Evolutionary conservation across 1,140 invertebrate genomes (phyloP).

Genomic region (Aphis craccivora): DNA sequence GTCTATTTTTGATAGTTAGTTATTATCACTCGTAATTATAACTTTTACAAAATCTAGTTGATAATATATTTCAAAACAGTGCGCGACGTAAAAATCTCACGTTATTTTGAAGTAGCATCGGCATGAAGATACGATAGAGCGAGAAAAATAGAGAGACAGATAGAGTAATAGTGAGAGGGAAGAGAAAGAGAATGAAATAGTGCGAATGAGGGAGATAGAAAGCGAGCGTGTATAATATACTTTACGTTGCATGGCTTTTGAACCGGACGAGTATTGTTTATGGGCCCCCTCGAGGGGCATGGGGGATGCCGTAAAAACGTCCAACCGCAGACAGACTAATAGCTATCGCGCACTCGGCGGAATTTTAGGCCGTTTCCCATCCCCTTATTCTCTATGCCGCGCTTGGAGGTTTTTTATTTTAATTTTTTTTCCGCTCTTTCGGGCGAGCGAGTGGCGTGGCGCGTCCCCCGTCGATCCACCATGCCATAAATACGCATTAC

Average conservation of each 20-base stretch:
- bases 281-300: neutral
- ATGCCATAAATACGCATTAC: slow-evolving; percentile 43
- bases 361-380: slow-evolving; percentile 28
- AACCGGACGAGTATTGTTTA: slow-evolving; percentile 48
- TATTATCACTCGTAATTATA: too few species aligned
- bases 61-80: neutral
- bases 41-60: neutral
- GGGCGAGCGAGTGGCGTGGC: neutral
- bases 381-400: neutral
- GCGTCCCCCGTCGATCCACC: neutral
- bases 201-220: neutral
- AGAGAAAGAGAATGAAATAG: too few species aligned
- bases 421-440: neutral
- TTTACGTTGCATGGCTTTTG: slow-evolving; percentile 8
- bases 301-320: slow-evolving; percentile 32
- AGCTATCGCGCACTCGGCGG: slow-evolving; percentile 21
- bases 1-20: neutral
- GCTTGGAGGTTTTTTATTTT: neutral
- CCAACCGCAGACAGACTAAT: slow-evolving; percentile 51
- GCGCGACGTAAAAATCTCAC: neutral
- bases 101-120: neutral
- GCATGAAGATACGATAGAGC: too few species aligned
- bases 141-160: too few species aligned
- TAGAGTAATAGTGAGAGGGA: too few species aligned
- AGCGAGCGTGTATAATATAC: neutral